phyloP scores from a whole-genome alignment of 2,888 invertebrate genomes.

The Plusia festucae region DNA sequence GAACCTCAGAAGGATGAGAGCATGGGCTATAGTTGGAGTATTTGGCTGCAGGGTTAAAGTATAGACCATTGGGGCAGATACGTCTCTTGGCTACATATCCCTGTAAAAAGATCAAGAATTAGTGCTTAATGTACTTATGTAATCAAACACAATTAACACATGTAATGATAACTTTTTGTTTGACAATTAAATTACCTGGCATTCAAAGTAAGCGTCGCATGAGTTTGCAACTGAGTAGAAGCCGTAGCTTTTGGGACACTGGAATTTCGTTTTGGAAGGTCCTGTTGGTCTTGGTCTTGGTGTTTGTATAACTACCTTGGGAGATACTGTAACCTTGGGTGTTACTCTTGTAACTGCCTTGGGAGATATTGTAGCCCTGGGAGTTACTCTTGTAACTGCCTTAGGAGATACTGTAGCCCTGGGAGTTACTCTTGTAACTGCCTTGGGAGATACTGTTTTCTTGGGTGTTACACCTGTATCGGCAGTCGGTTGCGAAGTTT shows the following conservation, averaged over 20 bases:
- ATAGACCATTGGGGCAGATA: constrained; percentile 92
- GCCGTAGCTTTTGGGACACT: constrained; percentile 56
- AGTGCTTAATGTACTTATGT: too few relatives aligned
- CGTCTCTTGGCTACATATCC: constrained; percentile 90
- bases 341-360: too few relatives aligned
- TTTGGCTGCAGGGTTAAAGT: constrained; percentile 91
- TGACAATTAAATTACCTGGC: constrained; percentile 75
- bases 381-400: too few relatives aligned
- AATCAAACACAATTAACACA: background rate
- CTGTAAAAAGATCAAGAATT: constrained; percentile 56
- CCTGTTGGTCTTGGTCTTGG: constrained; percentile 1
- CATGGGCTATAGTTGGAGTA: constrained; percentile 91
- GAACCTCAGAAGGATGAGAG: constrained; percentile 93
- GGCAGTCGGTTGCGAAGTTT: too few relatives aligned
- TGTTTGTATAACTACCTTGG: background rate
- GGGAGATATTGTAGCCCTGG: too few relatives aligned
- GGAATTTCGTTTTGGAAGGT: constrained; percentile 31
- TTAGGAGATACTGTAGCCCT: too few relatives aligned
- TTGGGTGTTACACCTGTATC: too few relatives aligned
- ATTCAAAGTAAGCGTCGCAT: constrained; percentile 92
- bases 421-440: too few relatives aligned
- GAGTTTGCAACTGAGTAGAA: constrained; percentile 86
- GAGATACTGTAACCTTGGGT: background rate
- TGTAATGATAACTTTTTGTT: background rate
- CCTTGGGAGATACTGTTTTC: too few relatives aligned